Conservation (phyloP, 1,140 invertebrate genomes). For the Micrasema minimum region DNA sequence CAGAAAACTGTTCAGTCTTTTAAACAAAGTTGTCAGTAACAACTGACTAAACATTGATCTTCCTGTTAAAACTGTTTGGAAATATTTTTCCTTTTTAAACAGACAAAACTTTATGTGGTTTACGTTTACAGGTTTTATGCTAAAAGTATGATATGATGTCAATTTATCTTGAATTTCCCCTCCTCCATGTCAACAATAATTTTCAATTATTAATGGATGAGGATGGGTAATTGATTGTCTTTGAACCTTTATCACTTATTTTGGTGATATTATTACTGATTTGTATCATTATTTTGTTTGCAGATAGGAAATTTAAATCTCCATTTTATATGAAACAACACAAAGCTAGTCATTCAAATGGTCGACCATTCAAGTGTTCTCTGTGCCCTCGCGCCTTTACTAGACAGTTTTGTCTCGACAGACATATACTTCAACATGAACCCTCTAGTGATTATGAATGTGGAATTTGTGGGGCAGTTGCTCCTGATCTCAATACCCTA, state of each 20-base stretch:
- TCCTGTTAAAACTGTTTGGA: too few species aligned
- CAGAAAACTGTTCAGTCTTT: too few species aligned
- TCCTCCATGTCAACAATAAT: too few species aligned
- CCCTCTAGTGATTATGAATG: neutral
- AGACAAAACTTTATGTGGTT: too few species aligned
- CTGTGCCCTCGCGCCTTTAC: constrained; percentile 29
- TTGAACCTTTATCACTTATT: neutral
- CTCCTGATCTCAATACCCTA: constrained; percentile 7
- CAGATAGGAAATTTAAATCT: constrained; percentile 27
- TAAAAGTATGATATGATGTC: too few species aligned
- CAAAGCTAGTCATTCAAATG: constrained; percentile 34
- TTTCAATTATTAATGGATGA: too few species aligned
- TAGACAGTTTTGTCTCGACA: constrained; percentile 34
- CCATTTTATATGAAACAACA: constrained; percentile 22
- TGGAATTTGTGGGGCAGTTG: constrained; percentile 5
- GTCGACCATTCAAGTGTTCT: constrained; percentile 31
- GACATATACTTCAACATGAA: constrained; percentile 31
- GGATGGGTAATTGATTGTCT: too few species aligned
- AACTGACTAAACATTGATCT: too few species aligned
- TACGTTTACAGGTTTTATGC: too few species aligned
- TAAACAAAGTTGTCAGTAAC: too few species aligned
- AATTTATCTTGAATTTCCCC: too few species aligned
- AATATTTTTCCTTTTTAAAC: too few species aligned
- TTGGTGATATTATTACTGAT: neutral
- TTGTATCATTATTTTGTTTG: constrained; percentile 12